phyloP scores from a whole-genome alignment of 2,888 invertebrate genomes.

The Temnothorax rugatulus region DNA sequence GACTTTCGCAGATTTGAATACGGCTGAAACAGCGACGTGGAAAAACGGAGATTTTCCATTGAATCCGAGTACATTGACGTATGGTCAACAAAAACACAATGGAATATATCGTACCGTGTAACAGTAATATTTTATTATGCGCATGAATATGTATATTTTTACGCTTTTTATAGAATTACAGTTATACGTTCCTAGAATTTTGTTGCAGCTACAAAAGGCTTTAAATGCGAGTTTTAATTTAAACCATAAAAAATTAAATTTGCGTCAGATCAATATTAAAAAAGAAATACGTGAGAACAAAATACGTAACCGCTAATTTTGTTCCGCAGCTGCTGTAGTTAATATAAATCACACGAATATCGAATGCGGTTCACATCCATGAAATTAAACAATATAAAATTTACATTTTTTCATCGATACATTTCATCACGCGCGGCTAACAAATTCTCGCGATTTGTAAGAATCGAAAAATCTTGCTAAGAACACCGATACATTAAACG shows the following conservation, averaged over 20 bases:
- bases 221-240: background rate
- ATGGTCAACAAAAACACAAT: background rate
- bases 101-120: background rate
- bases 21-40: background rate
- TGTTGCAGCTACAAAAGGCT: background rate
- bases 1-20: conserved; percentile 3
- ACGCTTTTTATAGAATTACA: background rate
- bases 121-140: background rate
- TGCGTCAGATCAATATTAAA: background rate
- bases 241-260: background rate
- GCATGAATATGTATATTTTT: background rate
- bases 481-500: conserved; percentile 1
- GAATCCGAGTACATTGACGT: background rate
- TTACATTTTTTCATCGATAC: background rate
- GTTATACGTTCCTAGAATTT: background rate
- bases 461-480: conserved; percentile 2
- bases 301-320: too few relatives aligned
- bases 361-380: background rate
- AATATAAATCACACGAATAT: background rate
- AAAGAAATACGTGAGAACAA: background rate
- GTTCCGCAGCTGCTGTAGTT: background rate
- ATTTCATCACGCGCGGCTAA: background rate
- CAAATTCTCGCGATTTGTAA: conserved; percentile 38
- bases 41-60: background rate
- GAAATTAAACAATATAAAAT: background rate